Conservation (phyloP, 2,888 invertebrate species). For the Smittia aterrima region DNA sequence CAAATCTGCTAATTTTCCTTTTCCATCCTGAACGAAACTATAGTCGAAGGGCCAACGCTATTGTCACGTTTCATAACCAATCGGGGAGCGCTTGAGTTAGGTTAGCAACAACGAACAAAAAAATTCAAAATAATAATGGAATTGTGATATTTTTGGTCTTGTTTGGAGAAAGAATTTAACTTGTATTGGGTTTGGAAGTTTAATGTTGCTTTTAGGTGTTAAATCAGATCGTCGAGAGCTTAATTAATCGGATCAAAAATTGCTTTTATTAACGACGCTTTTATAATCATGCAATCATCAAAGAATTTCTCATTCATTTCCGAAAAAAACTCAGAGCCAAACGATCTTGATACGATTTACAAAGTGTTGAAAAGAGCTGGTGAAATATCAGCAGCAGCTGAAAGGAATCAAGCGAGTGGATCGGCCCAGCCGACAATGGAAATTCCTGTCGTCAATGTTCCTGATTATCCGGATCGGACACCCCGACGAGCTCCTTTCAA, state of each 20-base stretch:
- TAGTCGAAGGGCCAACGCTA: constrained; percentile 43
- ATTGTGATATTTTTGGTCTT: background rate
- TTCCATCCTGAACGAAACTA: constrained; percentile 15
- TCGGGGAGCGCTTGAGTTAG: constrained; percentile 43
- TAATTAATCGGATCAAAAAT: background rate
- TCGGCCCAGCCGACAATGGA: constrained; percentile 45
- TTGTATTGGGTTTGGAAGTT: constrained; percentile 6
- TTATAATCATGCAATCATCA: background rate
- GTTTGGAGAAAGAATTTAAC: background rate
- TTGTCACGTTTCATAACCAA: constrained; percentile 43
- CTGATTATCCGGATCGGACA: constrained; percentile 49
- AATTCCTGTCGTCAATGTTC: constrained; percentile 51
- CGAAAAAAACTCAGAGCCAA: constrained; percentile 35
- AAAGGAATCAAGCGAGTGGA: constrained; percentile 17
- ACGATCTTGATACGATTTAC: constrained; percentile 87
- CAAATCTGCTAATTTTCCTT: constrained; percentile 2
- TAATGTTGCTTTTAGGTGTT: constrained; percentile 1
- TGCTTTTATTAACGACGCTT: background rate
- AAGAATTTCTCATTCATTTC: background rate
- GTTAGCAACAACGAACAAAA: constrained; percentile 38
- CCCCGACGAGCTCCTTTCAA: constrained; percentile 40
- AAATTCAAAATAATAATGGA: no score
- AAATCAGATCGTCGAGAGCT: background rate
- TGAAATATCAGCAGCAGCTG: constrained; percentile 63
- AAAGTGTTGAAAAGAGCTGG: constrained; percentile 93